Conservation (phyloP, 1,140 invertebrate genomes). For the Trissolcus basalis region DNA sequence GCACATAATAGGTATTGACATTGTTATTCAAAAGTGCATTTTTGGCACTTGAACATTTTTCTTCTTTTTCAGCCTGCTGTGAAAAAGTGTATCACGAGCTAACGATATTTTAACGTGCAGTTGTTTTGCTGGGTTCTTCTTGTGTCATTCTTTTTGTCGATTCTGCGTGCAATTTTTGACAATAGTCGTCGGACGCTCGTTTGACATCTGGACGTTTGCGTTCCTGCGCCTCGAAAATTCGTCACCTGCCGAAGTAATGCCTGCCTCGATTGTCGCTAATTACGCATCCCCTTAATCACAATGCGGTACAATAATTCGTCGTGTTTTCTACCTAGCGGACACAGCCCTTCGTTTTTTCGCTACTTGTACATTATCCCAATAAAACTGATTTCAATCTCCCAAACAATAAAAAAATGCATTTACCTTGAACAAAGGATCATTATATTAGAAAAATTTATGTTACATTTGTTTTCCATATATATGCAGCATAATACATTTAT, state of each 20-base stretch:
- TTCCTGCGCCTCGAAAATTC: conserved; percentile 27
- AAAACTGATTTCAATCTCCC: no score
- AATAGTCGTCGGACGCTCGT: conserved; percentile 21
- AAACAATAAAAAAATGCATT: no score
- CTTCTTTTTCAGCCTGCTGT: no score
- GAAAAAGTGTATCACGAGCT: not conserved
- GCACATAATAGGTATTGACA: no score
- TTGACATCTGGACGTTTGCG: conserved; percentile 38
- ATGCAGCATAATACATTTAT: no score
- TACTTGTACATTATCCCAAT: no score
- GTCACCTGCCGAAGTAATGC: conserved; percentile 37
- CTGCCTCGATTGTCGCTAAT: conserved; percentile 25
- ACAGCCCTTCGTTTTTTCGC: no score
- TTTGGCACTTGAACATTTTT: no score
- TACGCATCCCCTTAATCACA: conserved; percentile 29
- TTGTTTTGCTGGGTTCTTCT: not conserved
- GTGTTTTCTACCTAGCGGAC: conserved; percentile 5
- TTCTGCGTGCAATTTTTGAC: conserved; percentile 14
- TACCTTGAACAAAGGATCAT: no score
- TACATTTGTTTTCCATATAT: no score
- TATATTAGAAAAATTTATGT: no score
- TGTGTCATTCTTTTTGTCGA: conserved; percentile 5
- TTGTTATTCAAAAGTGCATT: no score
- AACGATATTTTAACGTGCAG: not conserved
- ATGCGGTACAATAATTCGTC: conserved; percentile 3